Percentiles rank a stretch among this genome's conserved stretches.
Evolutionary conservation across 1,140 invertebrate species (phyloP).

Genomic region (Plutomurus gul): DNA sequence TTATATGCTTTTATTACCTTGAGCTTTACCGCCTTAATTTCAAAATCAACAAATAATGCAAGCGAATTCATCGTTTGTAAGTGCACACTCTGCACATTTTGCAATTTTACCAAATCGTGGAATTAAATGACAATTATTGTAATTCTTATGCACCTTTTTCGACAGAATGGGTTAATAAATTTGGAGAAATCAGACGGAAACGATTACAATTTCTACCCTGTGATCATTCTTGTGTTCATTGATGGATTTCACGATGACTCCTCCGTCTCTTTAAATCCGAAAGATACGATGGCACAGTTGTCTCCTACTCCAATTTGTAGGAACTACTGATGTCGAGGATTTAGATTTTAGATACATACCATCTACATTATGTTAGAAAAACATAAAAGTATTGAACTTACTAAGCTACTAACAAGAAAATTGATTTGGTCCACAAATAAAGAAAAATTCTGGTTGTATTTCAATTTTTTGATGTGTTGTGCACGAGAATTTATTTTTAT

Average conservation of each 20-base stretch:
- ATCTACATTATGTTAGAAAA: neutral
- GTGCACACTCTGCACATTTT: no score
- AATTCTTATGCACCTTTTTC: neutral
- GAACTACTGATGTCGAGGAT: neutral
- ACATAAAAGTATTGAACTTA: neutral
- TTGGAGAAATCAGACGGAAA: neutral
- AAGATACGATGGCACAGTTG: neutral
- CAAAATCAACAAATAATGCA: no score
- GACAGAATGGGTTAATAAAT: slow-evolving; percentile 33
- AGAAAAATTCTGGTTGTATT: neutral
- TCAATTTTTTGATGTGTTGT: neutral
- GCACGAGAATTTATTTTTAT: neutral
- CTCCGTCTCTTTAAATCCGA: slow-evolving; percentile 6
- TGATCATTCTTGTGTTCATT: slow-evolving; percentile 34
- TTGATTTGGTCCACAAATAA: neutral
- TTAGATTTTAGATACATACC: neutral
- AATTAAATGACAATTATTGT: no score
- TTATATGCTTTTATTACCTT: no score
- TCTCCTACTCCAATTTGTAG: neutral
- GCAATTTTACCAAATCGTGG: no score
- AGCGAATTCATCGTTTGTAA: no score
- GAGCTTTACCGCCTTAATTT: no score
- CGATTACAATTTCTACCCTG: slow-evolving; percentile 26
- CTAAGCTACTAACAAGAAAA: neutral
- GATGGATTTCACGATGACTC: slow-evolving; percentile 41